Percentiles rank a stretch among this genome's conserved stretches.
Conservation (phyloP, 2,888 invertebrate genomes). For the Nymphalis urticae region DNA sequence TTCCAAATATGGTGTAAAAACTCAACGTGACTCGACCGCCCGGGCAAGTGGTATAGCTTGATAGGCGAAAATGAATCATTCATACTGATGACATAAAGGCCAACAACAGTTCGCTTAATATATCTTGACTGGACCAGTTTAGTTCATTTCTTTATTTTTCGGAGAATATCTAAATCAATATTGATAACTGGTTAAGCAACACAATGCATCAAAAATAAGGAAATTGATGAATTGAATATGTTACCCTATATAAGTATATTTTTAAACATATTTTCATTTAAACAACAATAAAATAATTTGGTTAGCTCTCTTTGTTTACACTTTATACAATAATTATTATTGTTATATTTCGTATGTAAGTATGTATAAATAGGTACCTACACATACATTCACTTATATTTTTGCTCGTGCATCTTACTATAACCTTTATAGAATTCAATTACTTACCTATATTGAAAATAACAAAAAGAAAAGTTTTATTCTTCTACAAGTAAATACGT, state of each 20-base stretch:
- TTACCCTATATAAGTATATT: neutral
- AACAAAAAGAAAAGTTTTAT: too few relatives aligned
- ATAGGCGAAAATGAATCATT: conserved; percentile 61
- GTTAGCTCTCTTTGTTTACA: neutral
- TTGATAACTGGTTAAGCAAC: neutral
- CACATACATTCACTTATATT: too few relatives aligned
- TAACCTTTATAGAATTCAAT: too few relatives aligned
- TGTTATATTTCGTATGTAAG: neutral
- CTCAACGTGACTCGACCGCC: conserved; percentile 58
- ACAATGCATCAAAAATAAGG: too few relatives aligned
- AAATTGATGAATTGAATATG: too few relatives aligned
- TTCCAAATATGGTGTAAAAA: conserved; percentile 75
- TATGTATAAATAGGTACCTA: neutral
- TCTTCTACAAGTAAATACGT: too few relatives aligned
- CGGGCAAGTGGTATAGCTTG: conserved; percentile 51
- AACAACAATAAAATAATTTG: neutral
- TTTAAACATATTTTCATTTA: neutral
- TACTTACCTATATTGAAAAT: too few relatives aligned
- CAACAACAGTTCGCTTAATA: conserved; percentile 51
- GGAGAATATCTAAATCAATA: conserved; percentile 11
- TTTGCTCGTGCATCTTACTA: too few relatives aligned
- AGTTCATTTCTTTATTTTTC: conserved; percentile 55
- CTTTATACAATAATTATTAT: neutral
- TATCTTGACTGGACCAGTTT: conserved; percentile 68
- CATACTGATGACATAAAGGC: conserved; percentile 56